Percentiles rank a stretch among this genome's conserved stretches.
phyloP scores from a whole-genome alignment of 2,797 vertebrate genomes.

The Hoplostethus atlanticus region DNA sequence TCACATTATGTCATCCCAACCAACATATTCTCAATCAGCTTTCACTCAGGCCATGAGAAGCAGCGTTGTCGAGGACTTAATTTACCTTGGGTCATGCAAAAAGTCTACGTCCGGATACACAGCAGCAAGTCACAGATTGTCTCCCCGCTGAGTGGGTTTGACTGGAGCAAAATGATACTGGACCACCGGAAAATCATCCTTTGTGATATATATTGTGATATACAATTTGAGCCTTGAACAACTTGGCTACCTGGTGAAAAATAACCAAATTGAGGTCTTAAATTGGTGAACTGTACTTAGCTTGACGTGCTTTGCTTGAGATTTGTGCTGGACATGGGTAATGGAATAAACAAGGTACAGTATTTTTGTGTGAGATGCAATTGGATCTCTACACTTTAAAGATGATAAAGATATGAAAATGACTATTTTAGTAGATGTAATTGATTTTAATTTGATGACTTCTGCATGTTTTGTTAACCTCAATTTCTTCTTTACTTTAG shows the following conservation, averaged over 20 bases:
- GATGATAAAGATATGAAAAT: neutral
- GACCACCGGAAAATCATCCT: neutral
- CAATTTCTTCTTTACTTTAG: slow-evolving; percentile 62
- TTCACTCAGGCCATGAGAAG: neutral
- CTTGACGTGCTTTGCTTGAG: neutral
- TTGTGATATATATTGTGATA: neutral
- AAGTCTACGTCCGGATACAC: neutral
- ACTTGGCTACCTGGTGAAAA: neutral
- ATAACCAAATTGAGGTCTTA: neutral
- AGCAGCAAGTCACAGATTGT: neutral
- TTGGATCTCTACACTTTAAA: neutral
- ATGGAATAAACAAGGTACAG: slow-evolving; percentile 82
- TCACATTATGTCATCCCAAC: slow-evolving; percentile 71
- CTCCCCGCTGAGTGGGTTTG: neutral
- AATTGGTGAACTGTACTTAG: neutral
- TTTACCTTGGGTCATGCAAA: slow-evolving; percentile 19
- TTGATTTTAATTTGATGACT: neutral
- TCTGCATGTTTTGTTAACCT: neutral
- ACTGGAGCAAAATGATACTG: slow-evolving; percentile 1
- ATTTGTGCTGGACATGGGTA: slow-evolving; percentile 69
- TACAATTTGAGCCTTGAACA: neutral
- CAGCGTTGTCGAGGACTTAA: slow-evolving; percentile 30
- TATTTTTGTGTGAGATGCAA: neutral
- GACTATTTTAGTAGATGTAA: too few species aligned
- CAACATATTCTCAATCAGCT: slow-evolving; percentile 37